phyloP scores from a whole-genome alignment of 92 coral and sea anemone species.

The Siderastrea siderea region DNA sequence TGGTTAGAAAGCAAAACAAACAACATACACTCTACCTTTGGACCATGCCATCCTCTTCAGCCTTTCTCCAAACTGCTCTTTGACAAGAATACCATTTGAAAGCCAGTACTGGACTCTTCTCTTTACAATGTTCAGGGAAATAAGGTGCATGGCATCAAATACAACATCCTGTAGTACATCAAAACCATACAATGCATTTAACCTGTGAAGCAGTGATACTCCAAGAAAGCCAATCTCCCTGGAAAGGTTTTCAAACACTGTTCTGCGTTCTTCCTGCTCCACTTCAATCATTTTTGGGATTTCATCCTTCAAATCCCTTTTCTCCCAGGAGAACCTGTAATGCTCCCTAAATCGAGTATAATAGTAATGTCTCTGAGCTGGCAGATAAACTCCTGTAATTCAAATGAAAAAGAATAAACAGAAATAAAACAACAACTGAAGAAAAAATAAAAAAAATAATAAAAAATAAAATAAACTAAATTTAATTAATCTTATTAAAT shows the following conservation, averaged over 20 bases:
- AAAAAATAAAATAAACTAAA: no score
- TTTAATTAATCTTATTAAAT: no score
- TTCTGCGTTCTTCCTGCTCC: conserved; percentile 28
- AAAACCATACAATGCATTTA: conserved; percentile 28
- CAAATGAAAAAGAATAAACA: neutral
- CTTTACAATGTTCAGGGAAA: conserved; percentile 27
- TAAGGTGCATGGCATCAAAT: conserved; percentile 36
- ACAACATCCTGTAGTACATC: conserved; percentile 17
- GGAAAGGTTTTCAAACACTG: conserved; percentile 26
- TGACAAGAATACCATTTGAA: conserved; percentile 11
- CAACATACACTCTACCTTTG: neutral
- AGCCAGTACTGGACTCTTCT: conserved; percentile 27
- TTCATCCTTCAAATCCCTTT: conserved; percentile 28
- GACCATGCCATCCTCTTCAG: conserved; percentile 16
- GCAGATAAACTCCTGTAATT: conserved; percentile 22
- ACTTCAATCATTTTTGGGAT: conserved; percentile 13
- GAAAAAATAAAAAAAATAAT: no score
- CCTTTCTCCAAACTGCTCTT: conserved; percentile 10
- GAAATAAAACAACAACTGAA: neutral
- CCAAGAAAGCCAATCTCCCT: conserved; percentile 42
- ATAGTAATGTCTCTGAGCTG: conserved; percentile 16
- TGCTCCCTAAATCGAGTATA: conserved; percentile 23
- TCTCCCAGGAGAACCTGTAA: conserved; percentile 14
- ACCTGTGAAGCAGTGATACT: conserved; percentile 20
- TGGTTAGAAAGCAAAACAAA: neutral